These are phyloP conservation scores for Forbesichthys agassizii DNA, from an alignment of 2,113 vertebrate genomes.

Conservation along the genomic window DNA sequence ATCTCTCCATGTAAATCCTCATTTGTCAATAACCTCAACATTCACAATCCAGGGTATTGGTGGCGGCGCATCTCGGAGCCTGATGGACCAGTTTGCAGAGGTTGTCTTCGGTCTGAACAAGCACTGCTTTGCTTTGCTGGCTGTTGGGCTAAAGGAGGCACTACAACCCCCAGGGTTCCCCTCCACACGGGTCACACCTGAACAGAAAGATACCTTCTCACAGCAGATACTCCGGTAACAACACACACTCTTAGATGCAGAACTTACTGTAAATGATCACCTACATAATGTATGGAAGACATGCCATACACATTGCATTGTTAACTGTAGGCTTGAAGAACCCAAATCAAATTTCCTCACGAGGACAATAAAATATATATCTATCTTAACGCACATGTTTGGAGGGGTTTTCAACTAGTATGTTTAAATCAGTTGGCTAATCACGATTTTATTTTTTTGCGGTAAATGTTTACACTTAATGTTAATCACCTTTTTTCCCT, in stretches of 20 bases:
- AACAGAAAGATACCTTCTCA: slow-evolving; percentile 95
- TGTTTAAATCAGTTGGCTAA: too few species aligned
- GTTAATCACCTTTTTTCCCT: background rate
- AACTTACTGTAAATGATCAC: background rate
- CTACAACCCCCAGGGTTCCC: slow-evolving; percentile 93
- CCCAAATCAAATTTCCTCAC: too few species aligned
- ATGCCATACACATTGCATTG: background rate
- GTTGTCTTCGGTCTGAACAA: slow-evolving; percentile 96
- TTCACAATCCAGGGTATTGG: slow-evolving; percentile 83
- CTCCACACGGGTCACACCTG: slow-evolving; percentile 84
- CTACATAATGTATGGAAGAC: background rate
- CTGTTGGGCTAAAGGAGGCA: slow-evolving; percentile 92
- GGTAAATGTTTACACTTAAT: background rate
- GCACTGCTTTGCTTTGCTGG: slow-evolving; percentile 92
- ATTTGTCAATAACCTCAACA: background rate
- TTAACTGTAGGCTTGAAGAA: too few species aligned
- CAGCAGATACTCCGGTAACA: slow-evolving; percentile 94
- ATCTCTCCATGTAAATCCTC: slow-evolving; percentile 6
- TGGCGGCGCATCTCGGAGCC: slow-evolving; percentile 91
- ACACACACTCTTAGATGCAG: background rate
- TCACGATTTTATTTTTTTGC: background rate
- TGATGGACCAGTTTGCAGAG: slow-evolving; percentile 98
- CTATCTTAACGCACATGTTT: too few species aligned
- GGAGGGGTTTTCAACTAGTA: too few species aligned
- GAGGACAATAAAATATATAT: too few species aligned